Evolutionary conservation across 2,797 vertebrate genomes (phyloP), one percentile per base, ranked within the genome.

Genomic region (Chelmon rostratus): DNA sequence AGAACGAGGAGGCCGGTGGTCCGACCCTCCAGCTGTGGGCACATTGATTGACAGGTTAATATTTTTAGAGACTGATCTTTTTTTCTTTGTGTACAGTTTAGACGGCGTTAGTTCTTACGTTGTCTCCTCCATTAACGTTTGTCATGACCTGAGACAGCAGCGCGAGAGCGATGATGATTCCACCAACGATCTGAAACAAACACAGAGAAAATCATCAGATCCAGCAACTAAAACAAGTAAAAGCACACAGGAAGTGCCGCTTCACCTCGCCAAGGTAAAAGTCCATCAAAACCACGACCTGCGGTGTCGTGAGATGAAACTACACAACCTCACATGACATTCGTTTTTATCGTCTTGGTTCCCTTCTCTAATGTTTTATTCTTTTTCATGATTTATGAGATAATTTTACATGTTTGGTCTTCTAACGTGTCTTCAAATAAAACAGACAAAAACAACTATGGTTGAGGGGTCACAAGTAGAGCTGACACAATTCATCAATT

Each of bases 131-230:
- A 5, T 87, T 0, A 0, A 0, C 0, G 7, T 1, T 71, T 13
- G 61, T 79, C 53, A 65, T 0, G 54, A 71, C 0, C 47, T 92
- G 89, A 13, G 4, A 50, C 52, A 82, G 5, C 35, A 90, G 53
- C 1, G 78, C n/a, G 0, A 92, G 18, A 6, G 8, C 1, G 23
- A 92, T 33, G 73, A 93, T 63, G 62, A 81, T 0, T 0, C 35
- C 86, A 0, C 93, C 93, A 0, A 85, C 0, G 2, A 93, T 37
- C 93, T 94, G 83, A 8, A 85, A 86, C 5, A 56, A 23, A 1
- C 52, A 40, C 31, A 35, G 33, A 47, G 2, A 21, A 6, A 11
- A 38, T 19, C 5, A 31, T 76, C 23, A 73, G 10, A 52, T 15
- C 5, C 3, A 15, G 6, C 6, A 1, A 33, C 1, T 5, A 6